Percentiles rank a stretch among this genome's conserved stretches.
Conservation (phyloP, 2,888 invertebrate genomes). For the Ethmia dodecea region DNA sequence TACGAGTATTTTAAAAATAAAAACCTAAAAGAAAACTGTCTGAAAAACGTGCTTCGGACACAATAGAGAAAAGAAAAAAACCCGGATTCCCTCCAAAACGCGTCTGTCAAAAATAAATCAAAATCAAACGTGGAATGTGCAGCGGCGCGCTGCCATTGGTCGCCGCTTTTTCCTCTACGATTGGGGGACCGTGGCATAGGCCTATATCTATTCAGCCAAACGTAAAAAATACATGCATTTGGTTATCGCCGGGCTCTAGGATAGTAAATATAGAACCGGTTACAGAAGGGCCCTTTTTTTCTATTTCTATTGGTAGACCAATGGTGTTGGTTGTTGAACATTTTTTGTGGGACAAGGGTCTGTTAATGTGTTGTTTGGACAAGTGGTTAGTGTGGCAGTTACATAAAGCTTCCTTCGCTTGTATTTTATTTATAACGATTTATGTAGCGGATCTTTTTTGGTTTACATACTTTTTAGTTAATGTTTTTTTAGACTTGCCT, state of each 20-base stretch:
- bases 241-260: slow-evolving; percentile 22
- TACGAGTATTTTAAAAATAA: too few species aligned
- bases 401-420: too few species aligned
- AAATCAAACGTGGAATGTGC: slow-evolving; percentile 26
- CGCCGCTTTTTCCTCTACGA: slow-evolving; percentile 24
- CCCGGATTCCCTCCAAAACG: slow-evolving; percentile 27
- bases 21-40: too few species aligned
- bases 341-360: background rate
- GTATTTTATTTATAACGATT: too few species aligned
- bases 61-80: slow-evolving; percentile 2
- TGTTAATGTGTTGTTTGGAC: background rate
- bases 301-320: slow-evolving; percentile 18
- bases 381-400: too few species aligned
- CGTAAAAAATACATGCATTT: slow-evolving; percentile 19
- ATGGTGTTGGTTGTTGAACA: background rate
- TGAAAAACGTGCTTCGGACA: too few species aligned
- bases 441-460: too few species aligned
- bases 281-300: slow-evolving; percentile 18
- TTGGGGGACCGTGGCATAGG: slow-evolving; percentile 24
- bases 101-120: slow-evolving; percentile 41
- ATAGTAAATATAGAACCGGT: slow-evolving; percentile 22
- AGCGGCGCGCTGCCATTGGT: slow-evolving; percentile 28
- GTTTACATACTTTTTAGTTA: too few species aligned
- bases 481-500: too few species aligned
- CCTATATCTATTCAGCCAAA: slow-evolving; percentile 13